A percentile compares a stretch with the other conserved stretches of the same genome.
Evolutionary conservation across 1,140 invertebrate species (phyloP).

Genomic region (Euwallacea fornicatus): DNA sequence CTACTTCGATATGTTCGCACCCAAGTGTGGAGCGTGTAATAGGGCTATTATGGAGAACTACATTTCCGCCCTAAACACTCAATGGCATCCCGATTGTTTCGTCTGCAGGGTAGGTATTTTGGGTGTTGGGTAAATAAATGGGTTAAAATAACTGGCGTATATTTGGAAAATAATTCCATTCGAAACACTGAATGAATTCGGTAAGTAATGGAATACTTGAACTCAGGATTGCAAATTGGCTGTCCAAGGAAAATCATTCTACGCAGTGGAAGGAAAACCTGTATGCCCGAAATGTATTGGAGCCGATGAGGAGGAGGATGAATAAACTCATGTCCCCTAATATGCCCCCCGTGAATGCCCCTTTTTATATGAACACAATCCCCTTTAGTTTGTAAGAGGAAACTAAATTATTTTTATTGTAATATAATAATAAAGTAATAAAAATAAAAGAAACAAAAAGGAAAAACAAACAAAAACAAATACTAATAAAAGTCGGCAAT

Average conservation of each 20-base stretch:
- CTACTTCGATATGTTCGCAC: slow-evolving; percentile 98
- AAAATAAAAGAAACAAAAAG: slow-evolving; percentile 51
- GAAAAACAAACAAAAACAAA: slow-evolving; percentile 53
- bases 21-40: slow-evolving; percentile 96
- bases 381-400: slow-evolving; percentile 13
- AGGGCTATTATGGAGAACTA: slow-evolving; percentile 99
- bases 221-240: slow-evolving; percentile 86
- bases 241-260: slow-evolving; percentile 92
- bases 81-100: slow-evolving; percentile 99
- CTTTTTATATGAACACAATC: slow-evolving; percentile 24
- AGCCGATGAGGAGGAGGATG: slow-evolving; percentile 83
- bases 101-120: slow-evolving; percentile 91
- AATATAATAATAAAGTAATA: slow-evolving; percentile 45
- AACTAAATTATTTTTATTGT: slow-evolving; percentile 39
- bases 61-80: slow-evolving; percentile 94
- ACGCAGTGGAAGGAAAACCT: slow-evolving; percentile 90
- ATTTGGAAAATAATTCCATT: not conserved
- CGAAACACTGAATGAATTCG: not conserved
- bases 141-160: not conserved
- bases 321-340: slow-evolving; percentile 41
- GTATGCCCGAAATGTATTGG: slow-evolving; percentile 89
- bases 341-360: slow-evolving; percentile 35
- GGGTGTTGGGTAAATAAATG: not conserved
- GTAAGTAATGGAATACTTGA: slow-evolving; percentile 1
- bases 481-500: slow-evolving; percentile 31